phyloP scores from a whole-genome alignment of 1,140 invertebrate genomes.

The Galleria mellonella region DNA sequence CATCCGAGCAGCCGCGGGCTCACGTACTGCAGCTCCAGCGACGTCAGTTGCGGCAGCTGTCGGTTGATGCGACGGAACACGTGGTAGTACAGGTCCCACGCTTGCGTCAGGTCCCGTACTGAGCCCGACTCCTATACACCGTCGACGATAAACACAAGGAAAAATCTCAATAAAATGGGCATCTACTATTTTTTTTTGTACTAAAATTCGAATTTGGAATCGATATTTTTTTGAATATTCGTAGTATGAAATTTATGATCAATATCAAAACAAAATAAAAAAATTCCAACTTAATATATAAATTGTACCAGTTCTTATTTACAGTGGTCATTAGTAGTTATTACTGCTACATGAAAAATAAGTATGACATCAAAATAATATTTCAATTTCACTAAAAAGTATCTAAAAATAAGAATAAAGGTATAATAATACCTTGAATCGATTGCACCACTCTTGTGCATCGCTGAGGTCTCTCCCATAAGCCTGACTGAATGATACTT shows the following conservation, averaged over 20 bases:
- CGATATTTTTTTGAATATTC: no score
- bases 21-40: constrained; percentile 95
- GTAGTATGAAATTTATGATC: no score
- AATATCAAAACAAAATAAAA: no score
- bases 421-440: constrained; percentile 87
- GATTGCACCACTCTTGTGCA: constrained; percentile 95
- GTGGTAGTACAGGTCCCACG: constrained; percentile 99
- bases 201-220: no score
- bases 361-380: no score
- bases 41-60: constrained; percentile 93
- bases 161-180: neutral
- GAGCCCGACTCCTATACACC: constrained; percentile 79
- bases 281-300: no score
- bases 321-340: no score
- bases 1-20: constrained; percentile 93
- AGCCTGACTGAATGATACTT: constrained; percentile 96
- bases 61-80: constrained; percentile 96
- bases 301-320: no score
- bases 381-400: no score
- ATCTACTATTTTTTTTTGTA: no score
- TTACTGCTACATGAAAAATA: no score
- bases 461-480: constrained; percentile 96
- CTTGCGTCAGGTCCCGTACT: constrained; percentile 94
- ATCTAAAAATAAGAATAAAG: no score
- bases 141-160: neutral